These are phyloP conservation scores for Leptogaster cylindrica DNA, from an alignment of 2,888 invertebrate genomes.

Conservation along the genomic window DNA sequence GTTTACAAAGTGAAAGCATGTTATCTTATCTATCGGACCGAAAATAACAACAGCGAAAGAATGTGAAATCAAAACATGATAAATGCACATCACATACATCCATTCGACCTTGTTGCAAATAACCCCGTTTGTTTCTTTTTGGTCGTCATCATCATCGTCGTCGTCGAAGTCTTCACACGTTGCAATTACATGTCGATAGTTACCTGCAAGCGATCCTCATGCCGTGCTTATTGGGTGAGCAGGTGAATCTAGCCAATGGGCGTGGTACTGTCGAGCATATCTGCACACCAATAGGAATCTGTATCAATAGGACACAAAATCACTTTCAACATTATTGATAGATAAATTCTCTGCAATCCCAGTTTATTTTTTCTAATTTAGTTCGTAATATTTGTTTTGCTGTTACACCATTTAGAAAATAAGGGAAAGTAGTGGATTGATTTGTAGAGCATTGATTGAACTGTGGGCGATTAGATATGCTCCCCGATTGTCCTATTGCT, in stretches of 20 bases:
- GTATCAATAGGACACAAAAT: slow-evolving; percentile 13
- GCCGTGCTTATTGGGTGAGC: slow-evolving; percentile 2
- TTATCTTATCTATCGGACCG: slow-evolving; percentile 5
- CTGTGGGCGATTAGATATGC: not conserved
- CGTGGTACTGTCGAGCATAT: not conserved
- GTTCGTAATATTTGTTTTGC: too few species aligned
- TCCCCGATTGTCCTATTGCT: not conserved
- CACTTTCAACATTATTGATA: too few species aligned
- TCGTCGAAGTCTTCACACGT: slow-evolving; percentile 1
- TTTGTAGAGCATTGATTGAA: not conserved
- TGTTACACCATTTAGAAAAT: too few species aligned
- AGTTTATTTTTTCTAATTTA: too few species aligned
- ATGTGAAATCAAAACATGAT: slow-evolving; percentile 26
- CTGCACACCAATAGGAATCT: slow-evolving; percentile 12
- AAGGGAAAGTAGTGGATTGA: too few species aligned
- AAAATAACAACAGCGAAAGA: slow-evolving; percentile 17
- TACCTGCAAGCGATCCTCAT: not conserved
- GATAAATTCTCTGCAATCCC: too few species aligned
- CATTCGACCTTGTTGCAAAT: slow-evolving; percentile 32
- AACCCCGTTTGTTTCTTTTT: slow-evolving; percentile 20
- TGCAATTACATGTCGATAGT: slow-evolving; percentile 5
- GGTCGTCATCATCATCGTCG: not conserved
- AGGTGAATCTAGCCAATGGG: not conserved
- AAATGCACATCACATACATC: slow-evolving; percentile 31
- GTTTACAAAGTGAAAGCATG: slow-evolving; percentile 28